These are phyloP conservation scores for Andrena flavipes DNA, from an alignment of 2,888 invertebrate species.

Conservation along the genomic window DNA sequence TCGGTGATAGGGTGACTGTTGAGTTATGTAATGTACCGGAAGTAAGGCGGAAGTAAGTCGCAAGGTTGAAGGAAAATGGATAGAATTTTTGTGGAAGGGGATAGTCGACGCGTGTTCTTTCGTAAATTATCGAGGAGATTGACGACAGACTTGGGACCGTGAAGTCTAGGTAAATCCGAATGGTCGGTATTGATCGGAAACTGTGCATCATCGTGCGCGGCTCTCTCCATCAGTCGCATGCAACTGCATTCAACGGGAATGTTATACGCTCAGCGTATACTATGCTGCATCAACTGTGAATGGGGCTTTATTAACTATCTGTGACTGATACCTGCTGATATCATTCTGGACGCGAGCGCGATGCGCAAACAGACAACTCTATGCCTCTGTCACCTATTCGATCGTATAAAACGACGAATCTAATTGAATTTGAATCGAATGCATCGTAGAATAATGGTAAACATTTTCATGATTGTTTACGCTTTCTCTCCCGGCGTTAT, in stretches of 20 bases:
- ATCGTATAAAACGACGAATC: too few species aligned
- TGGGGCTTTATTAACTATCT: slow-evolving; percentile 14
- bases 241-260: slow-evolving; percentile 36
- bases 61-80: too few species aligned
- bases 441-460: too few species aligned
- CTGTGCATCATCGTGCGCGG: slow-evolving; percentile 39
- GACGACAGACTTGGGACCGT: slow-evolving; percentile 1
- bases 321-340: background rate
- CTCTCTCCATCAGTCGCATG: slow-evolving; percentile 37
- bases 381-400: too few species aligned
- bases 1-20: too few species aligned
- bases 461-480: too few species aligned
- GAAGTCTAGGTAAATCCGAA: slow-evolving; percentile 17
- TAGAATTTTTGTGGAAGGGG: too few species aligned
- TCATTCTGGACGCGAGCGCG: background rate
- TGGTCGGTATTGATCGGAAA: slow-evolving; percentile 45
- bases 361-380: background rate
- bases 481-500: too few species aligned
- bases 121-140: background rate
- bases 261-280: slow-evolving; percentile 24
- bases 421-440: too few species aligned
- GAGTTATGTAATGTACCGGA: too few species aligned
- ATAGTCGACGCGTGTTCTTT: background rate
- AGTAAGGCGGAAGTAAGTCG: too few species aligned
- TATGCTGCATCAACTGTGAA: background rate